phyloP scores from a whole-genome alignment of 2,797 vertebrate genomes.

The Danio kyathit region DNA sequence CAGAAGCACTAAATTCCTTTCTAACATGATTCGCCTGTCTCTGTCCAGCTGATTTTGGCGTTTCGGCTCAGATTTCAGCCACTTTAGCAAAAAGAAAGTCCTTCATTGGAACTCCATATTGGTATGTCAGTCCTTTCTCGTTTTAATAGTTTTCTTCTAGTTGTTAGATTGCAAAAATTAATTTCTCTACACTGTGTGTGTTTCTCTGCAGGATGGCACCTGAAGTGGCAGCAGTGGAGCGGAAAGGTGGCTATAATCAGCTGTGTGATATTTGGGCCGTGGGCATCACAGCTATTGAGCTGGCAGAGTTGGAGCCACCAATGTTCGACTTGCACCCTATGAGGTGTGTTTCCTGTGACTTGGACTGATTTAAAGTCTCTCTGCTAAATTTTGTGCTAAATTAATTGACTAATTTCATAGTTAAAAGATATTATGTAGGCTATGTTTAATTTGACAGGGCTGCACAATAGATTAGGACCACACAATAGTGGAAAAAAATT shows the following conservation, averaged over 20 bases:
- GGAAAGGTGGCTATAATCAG: constrained; percentile 98
- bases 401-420: neutral
- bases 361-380: neutral
- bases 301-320: constrained; percentile 95
- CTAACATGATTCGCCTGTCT: neutral
- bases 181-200: neutral
- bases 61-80: constrained; percentile 97
- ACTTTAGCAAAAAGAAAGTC: constrained; percentile 98
- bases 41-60: constrained; percentile 91
- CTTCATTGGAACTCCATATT: constrained; percentile 99
- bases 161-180: neutral
- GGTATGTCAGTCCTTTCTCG: constrained; percentile 78
- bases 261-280: constrained; percentile 98
- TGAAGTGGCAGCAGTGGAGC: constrained; percentile 96
- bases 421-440: neutral
- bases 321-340: constrained; percentile 99
- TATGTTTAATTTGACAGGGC: neutral
- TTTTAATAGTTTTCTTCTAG: neutral
- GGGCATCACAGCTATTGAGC: constrained; percentile 96
- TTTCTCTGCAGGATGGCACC: constrained; percentile 91
- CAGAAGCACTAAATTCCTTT: neutral
- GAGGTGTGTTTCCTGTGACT: constrained; percentile 71
- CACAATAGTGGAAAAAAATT: too few relatives aligned
- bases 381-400: constrained; percentile 4
- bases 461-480: too few relatives aligned